phyloP scores from a whole-genome alignment of 23 tunicate species.

The Clavelina lepadiformis region DNA sequence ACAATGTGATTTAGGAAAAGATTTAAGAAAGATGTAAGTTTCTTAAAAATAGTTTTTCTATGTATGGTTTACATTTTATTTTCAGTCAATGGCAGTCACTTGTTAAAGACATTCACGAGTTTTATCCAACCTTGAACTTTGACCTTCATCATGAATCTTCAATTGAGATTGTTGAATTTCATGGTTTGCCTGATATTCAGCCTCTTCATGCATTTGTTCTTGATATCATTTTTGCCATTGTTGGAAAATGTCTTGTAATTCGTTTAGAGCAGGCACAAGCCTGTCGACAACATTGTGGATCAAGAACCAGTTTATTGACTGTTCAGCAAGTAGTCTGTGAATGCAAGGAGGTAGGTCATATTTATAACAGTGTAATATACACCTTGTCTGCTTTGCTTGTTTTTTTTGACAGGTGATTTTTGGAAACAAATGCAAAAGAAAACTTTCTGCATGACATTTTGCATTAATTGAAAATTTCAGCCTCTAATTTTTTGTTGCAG shows the following conservation, averaged over 20 bases:
- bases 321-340: conserved; percentile 72
- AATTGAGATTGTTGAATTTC: not conserved
- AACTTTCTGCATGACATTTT: not conserved
- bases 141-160: not conserved
- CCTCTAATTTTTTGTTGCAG: not conserved
- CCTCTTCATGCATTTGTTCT: conserved; percentile 44
- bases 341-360: conserved; percentile 73
- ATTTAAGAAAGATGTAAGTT: too few relatives aligned
- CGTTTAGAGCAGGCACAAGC: conserved; percentile 61
- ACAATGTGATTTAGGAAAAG: too few relatives aligned
- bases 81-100: too few relatives aligned
- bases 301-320: conserved; percentile 60
- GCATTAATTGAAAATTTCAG: not conserved
- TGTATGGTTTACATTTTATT: too few relatives aligned
- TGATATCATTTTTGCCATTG: conserved; percentile 31
- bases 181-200: conserved; percentile 36
- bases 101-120: too few relatives aligned
- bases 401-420: conserved; percentile 3
- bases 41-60: too few relatives aligned
- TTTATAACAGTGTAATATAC: conserved; percentile 4
- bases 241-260: conserved; percentile 52
- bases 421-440: not conserved
- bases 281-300: conserved; percentile 44
- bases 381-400: not conserved
- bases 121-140: conserved; percentile 6